These are phyloP conservation scores for Mesodorylaimus sp. DNA, from an alignment of 2,888 invertebrate genomes.

Conservation along the genomic window DNA sequence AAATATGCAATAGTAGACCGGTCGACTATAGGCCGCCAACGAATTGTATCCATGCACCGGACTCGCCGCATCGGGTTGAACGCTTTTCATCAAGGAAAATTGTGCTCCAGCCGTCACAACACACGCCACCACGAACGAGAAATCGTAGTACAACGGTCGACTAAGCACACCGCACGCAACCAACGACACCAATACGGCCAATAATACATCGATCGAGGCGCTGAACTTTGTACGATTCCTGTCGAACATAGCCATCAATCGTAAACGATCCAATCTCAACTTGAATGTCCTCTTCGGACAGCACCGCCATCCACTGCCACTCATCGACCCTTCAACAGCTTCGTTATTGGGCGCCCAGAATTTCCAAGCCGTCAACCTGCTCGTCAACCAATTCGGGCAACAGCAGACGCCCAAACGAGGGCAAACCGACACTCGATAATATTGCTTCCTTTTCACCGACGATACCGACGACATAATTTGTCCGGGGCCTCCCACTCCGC, in stretches of 20 bases:
- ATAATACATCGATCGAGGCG: conserved; percentile 55
- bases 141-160: conserved; percentile 66
- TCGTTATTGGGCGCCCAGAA: too few species aligned
- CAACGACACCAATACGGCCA: conserved; percentile 65
- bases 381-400: too few species aligned
- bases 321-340: background rate
- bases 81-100: conserved; percentile 48
- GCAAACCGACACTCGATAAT: background rate
- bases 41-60: conserved; percentile 57
- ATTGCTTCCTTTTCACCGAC: background rate
- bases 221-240: conserved; percentile 61
- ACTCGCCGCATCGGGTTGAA: conserved; percentile 94
- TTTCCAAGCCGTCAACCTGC: background rate
- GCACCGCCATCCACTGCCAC: background rate
- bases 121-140: conserved; percentile 81
- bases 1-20: conserved; percentile 76
- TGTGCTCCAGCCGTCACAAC: conserved; percentile 94
- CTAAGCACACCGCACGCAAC: conserved; percentile 33
- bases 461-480: background rate
- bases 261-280: conserved; percentile 77
- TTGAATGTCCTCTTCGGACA: background rate
- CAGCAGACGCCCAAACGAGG: too few species aligned
- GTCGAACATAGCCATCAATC: conserved; percentile 75
- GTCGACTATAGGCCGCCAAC: conserved; percentile 42
- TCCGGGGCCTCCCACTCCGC: background rate